Percentiles rank a stretch among this genome's conserved stretches.
phyloP scores from a whole-genome alignment of 1,140 invertebrate species.

The Drosophila punjabiensis region DNA sequence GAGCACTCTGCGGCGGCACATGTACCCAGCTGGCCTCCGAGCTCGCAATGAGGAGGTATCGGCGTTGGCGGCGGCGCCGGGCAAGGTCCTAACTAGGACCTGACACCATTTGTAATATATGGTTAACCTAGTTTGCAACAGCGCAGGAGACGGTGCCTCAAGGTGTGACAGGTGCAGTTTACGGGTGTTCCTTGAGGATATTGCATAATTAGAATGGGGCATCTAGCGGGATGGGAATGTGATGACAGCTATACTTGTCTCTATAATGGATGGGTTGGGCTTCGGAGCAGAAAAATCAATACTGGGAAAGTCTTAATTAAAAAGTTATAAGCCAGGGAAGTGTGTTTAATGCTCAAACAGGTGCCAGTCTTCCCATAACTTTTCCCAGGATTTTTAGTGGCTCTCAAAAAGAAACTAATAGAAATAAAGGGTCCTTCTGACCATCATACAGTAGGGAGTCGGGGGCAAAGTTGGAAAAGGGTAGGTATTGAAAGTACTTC shows the following conservation, averaged over 20 bases:
- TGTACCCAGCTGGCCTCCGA: slow-evolving; percentile 68
- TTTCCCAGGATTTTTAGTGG: slow-evolving; percentile 8
- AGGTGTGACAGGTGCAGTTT: slow-evolving; percentile 52
- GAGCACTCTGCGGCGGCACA: slow-evolving; percentile 61
- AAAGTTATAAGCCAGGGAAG: slow-evolving; percentile 18
- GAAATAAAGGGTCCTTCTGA: slow-evolving; percentile 13
- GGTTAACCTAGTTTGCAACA: slow-evolving; percentile 74
- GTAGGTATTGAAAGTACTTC: background rate
- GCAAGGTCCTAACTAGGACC: slow-evolving; percentile 72
- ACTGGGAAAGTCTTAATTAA: slow-evolving; percentile 44
- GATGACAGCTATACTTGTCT: slow-evolving; percentile 23
- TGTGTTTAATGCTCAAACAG: slow-evolving; percentile 19
- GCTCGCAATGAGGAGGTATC: background rate
- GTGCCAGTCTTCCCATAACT: slow-evolving; percentile 34
- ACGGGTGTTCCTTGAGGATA: slow-evolving; percentile 47
- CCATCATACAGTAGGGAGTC: background rate
- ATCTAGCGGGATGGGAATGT: background rate
- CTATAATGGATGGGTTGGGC: background rate
- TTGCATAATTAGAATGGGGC: slow-evolving; percentile 62
- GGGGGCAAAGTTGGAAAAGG: background rate
- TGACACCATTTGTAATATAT: slow-evolving; percentile 79
- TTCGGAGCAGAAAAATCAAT: slow-evolving; percentile 15
- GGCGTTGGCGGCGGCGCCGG: background rate
- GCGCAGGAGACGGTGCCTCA: slow-evolving; percentile 15
- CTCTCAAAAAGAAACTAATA: slow-evolving; percentile 6